These are phyloP conservation scores for Bovichtus diacanthus DNA, from an alignment of 2,797 vertebrate species.

Conservation along the genomic window DNA sequence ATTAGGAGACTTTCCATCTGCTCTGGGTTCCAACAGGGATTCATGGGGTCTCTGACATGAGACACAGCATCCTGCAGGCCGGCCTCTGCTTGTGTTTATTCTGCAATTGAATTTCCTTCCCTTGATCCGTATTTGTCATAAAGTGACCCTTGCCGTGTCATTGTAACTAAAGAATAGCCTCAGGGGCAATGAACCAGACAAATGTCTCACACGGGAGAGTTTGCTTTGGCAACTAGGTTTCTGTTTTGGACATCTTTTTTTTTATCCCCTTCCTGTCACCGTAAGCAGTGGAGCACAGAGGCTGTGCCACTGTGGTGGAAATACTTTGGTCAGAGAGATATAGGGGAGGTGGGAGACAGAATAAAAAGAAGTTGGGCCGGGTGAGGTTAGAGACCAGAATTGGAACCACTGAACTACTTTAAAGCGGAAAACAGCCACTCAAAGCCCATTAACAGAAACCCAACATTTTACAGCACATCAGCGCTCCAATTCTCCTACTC, in stretches of 20 bases:
- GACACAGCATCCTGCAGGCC: conserved; percentile 13
- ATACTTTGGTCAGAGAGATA: conserved; percentile 53
- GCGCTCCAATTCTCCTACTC: conserved; percentile 6
- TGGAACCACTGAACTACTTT: conserved; percentile 47
- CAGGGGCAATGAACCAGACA: conserved; percentile 51
- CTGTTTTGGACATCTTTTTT: conserved; percentile 68
- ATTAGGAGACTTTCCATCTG: conserved; percentile 62
- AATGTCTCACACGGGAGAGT: conserved; percentile 46
- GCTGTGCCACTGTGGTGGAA: conserved; percentile 57
- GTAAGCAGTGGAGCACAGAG: conserved; percentile 19
- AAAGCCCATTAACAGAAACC: conserved; percentile 51
- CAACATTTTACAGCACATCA: conserved; percentile 55
- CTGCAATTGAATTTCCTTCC: conserved; percentile 35
- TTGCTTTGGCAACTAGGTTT: conserved; percentile 84
- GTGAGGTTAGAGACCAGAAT: conserved; percentile 58
- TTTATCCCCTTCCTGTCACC: conserved; percentile 53
- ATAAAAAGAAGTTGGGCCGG: conserved; percentile 21
- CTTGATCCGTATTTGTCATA: conserved; percentile 33
- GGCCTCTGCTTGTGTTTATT: conserved; percentile 41
- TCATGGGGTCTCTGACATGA: conserved; percentile 45
- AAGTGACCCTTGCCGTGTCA: conserved; percentile 46
- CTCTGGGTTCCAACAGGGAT: conserved; percentile 30
- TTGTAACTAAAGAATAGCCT: conserved; percentile 54
- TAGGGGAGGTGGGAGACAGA: conserved; percentile 10
- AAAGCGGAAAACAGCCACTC: conserved; percentile 46